A percentile compares a stretch with the other conserved stretches of the same genome.
Conservation (phyloP, 2,888 invertebrate species). For the Drosophila pseudotalamancana region DNA sequence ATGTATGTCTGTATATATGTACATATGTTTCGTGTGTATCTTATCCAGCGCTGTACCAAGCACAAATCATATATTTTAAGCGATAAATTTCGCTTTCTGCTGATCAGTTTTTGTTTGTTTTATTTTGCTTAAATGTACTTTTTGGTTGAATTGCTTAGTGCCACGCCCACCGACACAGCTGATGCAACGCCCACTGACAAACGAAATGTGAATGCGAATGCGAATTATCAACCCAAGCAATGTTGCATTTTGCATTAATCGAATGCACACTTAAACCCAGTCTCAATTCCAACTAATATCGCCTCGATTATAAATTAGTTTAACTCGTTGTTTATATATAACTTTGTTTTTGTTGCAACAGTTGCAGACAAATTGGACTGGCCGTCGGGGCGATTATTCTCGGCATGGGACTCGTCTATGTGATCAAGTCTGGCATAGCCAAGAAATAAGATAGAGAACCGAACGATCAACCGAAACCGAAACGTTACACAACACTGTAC, state of each 20-base stretch:
- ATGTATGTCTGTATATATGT: not conserved
- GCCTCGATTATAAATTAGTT: not conserved
- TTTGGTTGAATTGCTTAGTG: slow-evolving; percentile 45
- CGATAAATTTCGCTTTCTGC: not conserved
- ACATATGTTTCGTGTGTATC: not conserved
- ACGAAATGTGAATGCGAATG: slow-evolving; percentile 26
- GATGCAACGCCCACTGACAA: slow-evolving; percentile 21
- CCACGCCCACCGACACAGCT: slow-evolving; percentile 40
- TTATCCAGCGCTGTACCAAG: too few relatives aligned
- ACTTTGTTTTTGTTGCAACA: slow-evolving; percentile 24
- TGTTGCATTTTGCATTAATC: slow-evolving; percentile 67
- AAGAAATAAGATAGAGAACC: slow-evolving; percentile 45
- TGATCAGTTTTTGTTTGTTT: slow-evolving; percentile 30
- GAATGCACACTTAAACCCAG: not conserved
- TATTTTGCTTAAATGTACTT: slow-evolving; percentile 14
- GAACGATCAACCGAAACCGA: not conserved
- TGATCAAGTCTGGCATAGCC: slow-evolving; percentile 62
- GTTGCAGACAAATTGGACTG: slow-evolving; percentile 75
- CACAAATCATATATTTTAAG: slow-evolving; percentile 1
- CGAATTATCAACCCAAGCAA: slow-evolving; percentile 57
- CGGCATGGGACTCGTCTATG: slow-evolving; percentile 74
- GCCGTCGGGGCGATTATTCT: slow-evolving; percentile 75
- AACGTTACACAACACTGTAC: slow-evolving; percentile 5
- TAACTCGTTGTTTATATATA: too few relatives aligned
- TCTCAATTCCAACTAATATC: not conserved